Conservation (phyloP, 1,140 invertebrate species). For the Episyrphus balteatus region DNA sequence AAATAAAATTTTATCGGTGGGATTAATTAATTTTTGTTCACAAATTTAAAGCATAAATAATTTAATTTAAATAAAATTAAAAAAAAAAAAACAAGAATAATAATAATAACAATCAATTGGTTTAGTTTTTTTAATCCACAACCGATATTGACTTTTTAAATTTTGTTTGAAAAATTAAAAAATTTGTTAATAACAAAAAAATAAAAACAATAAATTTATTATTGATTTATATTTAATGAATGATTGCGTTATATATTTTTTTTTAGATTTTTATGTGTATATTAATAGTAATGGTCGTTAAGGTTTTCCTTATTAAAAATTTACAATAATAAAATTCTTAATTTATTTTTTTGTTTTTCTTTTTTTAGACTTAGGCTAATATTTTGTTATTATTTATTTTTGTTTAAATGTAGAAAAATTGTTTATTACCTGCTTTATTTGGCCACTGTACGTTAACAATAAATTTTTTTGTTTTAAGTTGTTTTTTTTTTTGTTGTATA, state of each 20-base stretch:
- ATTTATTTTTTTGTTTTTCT: background rate
- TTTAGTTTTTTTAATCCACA: background rate
- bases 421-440: conserved; percentile 9
- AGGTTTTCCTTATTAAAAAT: background rate
- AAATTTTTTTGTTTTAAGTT: conserved; percentile 5
- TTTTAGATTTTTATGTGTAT: background rate
- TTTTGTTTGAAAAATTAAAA: background rate
- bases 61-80: too few relatives aligned
- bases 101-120: too few relatives aligned
- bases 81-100: too few relatives aligned
- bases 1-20: too few relatives aligned
- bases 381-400: background rate
- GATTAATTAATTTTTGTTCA: too few relatives aligned
- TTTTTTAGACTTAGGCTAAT: background rate
- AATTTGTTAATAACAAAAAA: too few relatives aligned
- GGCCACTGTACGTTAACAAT: conserved; percentile 5
- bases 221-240: too few relatives aligned
- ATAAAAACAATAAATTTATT: too few relatives aligned
- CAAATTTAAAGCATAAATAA: too few relatives aligned
- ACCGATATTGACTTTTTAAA: background rate
- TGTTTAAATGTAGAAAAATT: background rate
- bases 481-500: conserved; percentile 8
- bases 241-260: background rate
- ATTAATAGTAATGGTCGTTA: too few relatives aligned
- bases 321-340: too few relatives aligned